Base-by-base conservation (phyloP, 1,140 invertebrate species). In the Nomia melanderi region DNA sequence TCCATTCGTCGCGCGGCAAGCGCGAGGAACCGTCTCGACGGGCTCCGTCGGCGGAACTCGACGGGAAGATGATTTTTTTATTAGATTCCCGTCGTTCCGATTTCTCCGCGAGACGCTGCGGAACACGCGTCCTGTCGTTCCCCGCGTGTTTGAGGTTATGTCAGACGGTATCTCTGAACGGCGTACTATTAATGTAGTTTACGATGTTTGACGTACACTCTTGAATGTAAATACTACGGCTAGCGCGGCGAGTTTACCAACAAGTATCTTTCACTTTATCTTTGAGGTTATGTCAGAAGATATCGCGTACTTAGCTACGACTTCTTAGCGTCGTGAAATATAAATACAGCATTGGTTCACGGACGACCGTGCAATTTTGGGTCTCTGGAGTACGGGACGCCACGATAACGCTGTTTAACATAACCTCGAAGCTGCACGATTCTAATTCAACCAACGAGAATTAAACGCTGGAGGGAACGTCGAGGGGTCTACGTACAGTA, bases 131-230 rank as follows among this genome's bases (percentile, higher is more conserved):
- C 47, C 20, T 50, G n/a, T 50, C 47, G 17, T 50, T 50, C 5
- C n/a, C 20, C n/a, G n/a, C n/a, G n/a, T 50, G 20, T n/a, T 50
- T 50, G 47, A 50, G 47, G 47, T 50, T 50, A 50, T 50, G 47
- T 50, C 47, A n/a, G 20, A 50, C n/a, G 47, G n/a, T 50, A 50
- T 50, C 47, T n/a, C 5, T 8, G 3, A 8, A 8, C 5, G n/a
- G n/a, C n/a, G n/a, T 20, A 44, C 41, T 1, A 3, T 17, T 17
- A 20, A 17, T 2, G 5, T 4, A 44, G 41, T 17, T 17, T 17
- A 17, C 14, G 41, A 17, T 50, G 17, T 47, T 47, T 47, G 47
- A n/a, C 17, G 4, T n/a, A 7, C n/a, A 50, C 20, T 50, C 20
- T 17, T 20, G 14, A 17, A 44, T 50, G 47, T 50, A 50, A 50